phyloP scores from a whole-genome alignment of 2,797 vertebrate species.

The Pelobates cultripes region DNA sequence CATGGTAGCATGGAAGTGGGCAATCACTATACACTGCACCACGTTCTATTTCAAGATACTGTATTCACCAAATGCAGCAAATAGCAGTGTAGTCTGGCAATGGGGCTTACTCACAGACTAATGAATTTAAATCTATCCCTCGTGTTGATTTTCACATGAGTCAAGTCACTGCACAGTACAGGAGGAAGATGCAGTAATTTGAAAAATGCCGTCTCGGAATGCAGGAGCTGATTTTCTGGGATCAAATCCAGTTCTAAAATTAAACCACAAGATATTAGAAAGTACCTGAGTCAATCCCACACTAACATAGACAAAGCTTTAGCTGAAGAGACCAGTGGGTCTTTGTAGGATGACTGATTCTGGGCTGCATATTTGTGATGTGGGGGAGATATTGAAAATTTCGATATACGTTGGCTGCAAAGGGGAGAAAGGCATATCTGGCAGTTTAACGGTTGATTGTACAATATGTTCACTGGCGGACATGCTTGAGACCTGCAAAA shows the following conservation, averaged over 20 bases:
- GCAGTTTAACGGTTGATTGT: too few species aligned
- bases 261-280: slow-evolving; percentile 49
- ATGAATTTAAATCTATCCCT: not conserved
- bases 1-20: too few species aligned
- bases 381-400: not conserved
- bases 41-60: too few species aligned
- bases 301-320: slow-evolving; percentile 42
- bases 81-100: too few species aligned
- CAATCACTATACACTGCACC: too few species aligned
- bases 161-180: slow-evolving; percentile 13
- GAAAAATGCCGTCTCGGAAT: slow-evolving; percentile 51
- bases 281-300: slow-evolving; percentile 47
- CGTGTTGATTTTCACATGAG: not conserved
- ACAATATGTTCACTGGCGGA: too few species aligned
- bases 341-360: slow-evolving; percentile 29
- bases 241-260: slow-evolving; percentile 50
- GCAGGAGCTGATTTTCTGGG: slow-evolving; percentile 48
- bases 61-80: too few species aligned
- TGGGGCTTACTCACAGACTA: too few species aligned
- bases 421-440: too few species aligned
- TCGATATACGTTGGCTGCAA: too few species aligned
- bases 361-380: slow-evolving; percentile 29
- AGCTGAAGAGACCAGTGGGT: slow-evolving; percentile 17
- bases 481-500: too few species aligned
- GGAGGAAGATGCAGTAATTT: slow-evolving; percentile 40